Percentiles rank a stretch among this genome's conserved stretches.
phyloP scores from a whole-genome alignment of 2,113 vertebrate species.

The Corythornis madagascariensis region DNA sequence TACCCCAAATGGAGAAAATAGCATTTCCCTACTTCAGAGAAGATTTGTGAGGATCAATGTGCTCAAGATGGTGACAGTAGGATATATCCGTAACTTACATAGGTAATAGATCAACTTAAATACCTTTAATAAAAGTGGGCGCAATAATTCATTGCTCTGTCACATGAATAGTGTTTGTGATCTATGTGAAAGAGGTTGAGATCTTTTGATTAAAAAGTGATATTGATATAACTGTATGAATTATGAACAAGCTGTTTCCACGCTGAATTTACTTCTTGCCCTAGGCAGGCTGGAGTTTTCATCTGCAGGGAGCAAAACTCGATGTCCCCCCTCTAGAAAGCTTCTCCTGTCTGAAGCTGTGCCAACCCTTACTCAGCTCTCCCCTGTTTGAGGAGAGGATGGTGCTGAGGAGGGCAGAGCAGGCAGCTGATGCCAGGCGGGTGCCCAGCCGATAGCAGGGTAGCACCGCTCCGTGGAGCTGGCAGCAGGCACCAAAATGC shows the following conservation, averaged over 20 bases:
- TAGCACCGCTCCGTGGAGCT: constrained; percentile 38
- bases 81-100: constrained; percentile 18
- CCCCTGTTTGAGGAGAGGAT: neutral
- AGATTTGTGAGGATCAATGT: constrained; percentile 43
- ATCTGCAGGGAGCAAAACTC: accelerated
- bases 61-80: constrained; percentile 15
- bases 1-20: neutral
- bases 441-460: constrained; percentile 16
- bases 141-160: neutral
- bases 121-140: constrained; percentile 28
- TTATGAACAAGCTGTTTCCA: neutral
- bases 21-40: neutral
- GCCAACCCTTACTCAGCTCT: accelerated
- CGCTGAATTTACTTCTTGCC: neutral
- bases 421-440: neutral
- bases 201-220: constrained; percentile 57
- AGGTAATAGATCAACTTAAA: constrained; percentile 51
- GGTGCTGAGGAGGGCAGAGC: neutral
- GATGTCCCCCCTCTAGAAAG: accelerated
- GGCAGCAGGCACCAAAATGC: constrained; percentile 74
- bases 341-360: accelerated
- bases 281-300: neutral
- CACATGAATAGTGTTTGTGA: neutral
- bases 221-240: neutral
- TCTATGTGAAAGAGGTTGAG: constrained; percentile 25